phyloP scores from a whole-genome alignment of 2,113 vertebrate genomes.

The Scartelaos histophorus region DNA sequence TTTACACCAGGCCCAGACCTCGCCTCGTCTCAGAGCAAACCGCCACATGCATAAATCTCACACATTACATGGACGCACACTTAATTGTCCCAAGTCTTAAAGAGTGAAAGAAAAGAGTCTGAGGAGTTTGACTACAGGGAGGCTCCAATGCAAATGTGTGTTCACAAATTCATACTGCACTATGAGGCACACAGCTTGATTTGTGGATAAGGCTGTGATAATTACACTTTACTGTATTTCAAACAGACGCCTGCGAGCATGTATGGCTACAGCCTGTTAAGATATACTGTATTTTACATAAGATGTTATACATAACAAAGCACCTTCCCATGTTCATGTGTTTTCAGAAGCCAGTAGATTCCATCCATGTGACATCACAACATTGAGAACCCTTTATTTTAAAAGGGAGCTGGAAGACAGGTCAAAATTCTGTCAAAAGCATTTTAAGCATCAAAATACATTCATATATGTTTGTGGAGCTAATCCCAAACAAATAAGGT shows the following conservation, averaged over 20 bases:
- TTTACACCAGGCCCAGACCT: conserved; percentile 71
- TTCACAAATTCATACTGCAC: background rate
- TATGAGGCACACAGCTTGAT: conserved; percentile 16
- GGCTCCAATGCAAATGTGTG: conserved; percentile 9
- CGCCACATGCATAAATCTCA: conserved; percentile 73
- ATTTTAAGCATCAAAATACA: too few relatives aligned
- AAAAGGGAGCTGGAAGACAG: too few relatives aligned
- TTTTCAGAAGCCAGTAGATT: too few relatives aligned
- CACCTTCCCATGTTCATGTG: too few relatives aligned
- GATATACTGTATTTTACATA: too few relatives aligned
- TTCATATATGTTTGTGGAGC: too few relatives aligned
- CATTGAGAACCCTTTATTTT: too few relatives aligned
- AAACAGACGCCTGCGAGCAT: background rate
- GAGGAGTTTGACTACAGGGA: conserved; percentile 14
- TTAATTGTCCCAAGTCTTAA: conserved; percentile 70
- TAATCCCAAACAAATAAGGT: too few relatives aligned
- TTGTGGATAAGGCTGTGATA: conserved; percentile 25
- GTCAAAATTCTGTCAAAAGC: too few relatives aligned
- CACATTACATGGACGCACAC: conserved; percentile 62
- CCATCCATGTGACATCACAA: too few relatives aligned
- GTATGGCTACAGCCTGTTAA: background rate
- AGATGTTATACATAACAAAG: too few relatives aligned
- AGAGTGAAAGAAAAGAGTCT: conserved; percentile 16
- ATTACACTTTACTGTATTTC: conserved; percentile 25
- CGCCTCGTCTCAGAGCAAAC: conserved; percentile 58